These are phyloP conservation scores for Stegana nigrithorax DNA, from an alignment of 2,888 invertebrate genomes.

Conservation along the genomic window DNA sequence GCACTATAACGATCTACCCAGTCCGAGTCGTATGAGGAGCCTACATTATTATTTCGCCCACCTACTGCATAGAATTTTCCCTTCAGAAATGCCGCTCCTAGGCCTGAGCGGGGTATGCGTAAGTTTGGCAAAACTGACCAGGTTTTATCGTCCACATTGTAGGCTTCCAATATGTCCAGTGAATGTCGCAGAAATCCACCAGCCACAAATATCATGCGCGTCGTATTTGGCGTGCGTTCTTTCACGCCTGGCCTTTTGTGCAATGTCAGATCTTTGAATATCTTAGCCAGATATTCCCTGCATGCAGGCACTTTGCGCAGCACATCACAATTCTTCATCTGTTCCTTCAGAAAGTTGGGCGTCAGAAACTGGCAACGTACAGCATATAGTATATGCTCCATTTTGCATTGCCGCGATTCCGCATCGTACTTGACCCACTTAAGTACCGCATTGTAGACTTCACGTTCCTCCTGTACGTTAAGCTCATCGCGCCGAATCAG, in stretches of 20 bases:
- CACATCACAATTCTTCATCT: slow-evolving; percentile 90
- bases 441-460: slow-evolving; percentile 91
- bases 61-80: slow-evolving; percentile 93
- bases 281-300: slow-evolving; percentile 87
- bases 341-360: slow-evolving; percentile 89
- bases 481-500: slow-evolving; percentile 90
- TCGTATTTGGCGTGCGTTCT: slow-evolving; percentile 88
- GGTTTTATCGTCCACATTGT: slow-evolving; percentile 85
- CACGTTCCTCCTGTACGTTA: slow-evolving; percentile 90
- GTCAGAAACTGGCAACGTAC: slow-evolving; percentile 93
- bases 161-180: slow-evolving; percentile 88
- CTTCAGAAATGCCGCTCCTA: slow-evolving; percentile 87
- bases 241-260: slow-evolving; percentile 88
- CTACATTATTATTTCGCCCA: slow-evolving; percentile 90
- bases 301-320: slow-evolving; percentile 90
- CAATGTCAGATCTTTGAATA: slow-evolving; percentile 89
- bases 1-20: slow-evolving; percentile 88
- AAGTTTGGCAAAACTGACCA: slow-evolving; percentile 86
- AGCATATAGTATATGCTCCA: slow-evolving; percentile 88
- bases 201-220: slow-evolving; percentile 89
- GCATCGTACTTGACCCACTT: slow-evolving; percentile 93
- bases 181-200: slow-evolving; percentile 91
- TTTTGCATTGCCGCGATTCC: slow-evolving; percentile 83
- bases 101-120: slow-evolving; percentile 88
- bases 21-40: slow-evolving; percentile 86